These are phyloP conservation scores for Marmota monax DNA, from an alignment of 2,113 vertebrate species.

Conservation along the genomic window DNA sequence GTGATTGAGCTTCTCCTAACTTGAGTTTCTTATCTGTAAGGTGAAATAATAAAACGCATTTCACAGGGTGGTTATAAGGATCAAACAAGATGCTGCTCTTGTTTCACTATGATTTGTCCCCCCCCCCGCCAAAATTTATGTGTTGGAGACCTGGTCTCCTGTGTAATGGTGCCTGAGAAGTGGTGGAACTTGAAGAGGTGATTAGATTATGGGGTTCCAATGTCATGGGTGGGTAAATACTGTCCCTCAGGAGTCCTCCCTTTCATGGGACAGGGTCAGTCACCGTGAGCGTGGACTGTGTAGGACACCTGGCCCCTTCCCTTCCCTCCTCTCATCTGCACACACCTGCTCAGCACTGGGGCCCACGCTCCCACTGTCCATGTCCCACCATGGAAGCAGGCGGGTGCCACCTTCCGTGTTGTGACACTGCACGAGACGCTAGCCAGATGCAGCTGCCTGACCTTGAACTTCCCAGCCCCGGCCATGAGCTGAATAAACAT, in stretches of 20 bases:
- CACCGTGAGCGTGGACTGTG: neutral
- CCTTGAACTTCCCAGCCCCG: neutral
- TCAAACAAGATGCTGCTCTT: neutral
- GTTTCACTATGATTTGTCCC: neutral
- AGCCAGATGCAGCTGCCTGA: too few species aligned
- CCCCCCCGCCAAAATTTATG: neutral
- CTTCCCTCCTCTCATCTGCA: too few species aligned
- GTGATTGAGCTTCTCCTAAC: neutral
- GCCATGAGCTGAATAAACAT: neutral
- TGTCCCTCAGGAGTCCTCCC: neutral
- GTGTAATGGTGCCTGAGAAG: neutral
- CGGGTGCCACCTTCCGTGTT: neutral
- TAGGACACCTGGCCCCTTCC: too few species aligned
- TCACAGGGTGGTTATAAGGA: neutral
- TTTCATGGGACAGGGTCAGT: neutral
- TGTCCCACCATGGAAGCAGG: too few species aligned
- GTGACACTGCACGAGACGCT: neutral
- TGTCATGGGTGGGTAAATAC: too few species aligned
- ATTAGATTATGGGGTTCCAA: neutral
- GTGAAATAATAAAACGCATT: neutral
- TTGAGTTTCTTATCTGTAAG: neutral
- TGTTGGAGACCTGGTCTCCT: neutral
- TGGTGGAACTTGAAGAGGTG: too few species aligned
- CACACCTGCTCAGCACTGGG: accelerated
- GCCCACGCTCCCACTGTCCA: neutral